Evolutionary conservation across 2,113 vertebrate genomes (phyloP).

Genomic region (Hiodon tergisus): DNA sequence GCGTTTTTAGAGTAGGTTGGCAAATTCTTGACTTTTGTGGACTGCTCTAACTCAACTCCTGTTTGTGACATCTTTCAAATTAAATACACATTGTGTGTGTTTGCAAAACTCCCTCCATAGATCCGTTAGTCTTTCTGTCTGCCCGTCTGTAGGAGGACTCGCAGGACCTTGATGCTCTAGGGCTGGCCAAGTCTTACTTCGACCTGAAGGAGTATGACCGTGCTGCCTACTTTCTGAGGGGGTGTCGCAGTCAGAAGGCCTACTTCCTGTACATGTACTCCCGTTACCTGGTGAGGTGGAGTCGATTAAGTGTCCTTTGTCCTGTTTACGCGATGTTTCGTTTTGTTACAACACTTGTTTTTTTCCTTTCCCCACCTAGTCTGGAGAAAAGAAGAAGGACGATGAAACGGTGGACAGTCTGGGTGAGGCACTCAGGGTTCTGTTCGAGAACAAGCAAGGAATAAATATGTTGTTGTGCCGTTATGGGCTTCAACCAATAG

Average conservation of each 20-base stretch:
- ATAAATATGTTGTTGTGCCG: background rate
- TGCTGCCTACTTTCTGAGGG: slow-evolving; percentile 88
- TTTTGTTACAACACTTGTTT: background rate
- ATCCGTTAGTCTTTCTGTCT: background rate
- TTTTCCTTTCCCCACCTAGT: slow-evolving; percentile 61
- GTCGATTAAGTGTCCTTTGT: background rate
- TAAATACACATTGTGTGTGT: too few relatives aligned
- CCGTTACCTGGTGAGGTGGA: slow-evolving; percentile 83
- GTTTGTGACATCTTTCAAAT: too few relatives aligned
- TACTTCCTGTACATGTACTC: slow-evolving; percentile 99
- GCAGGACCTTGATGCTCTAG: slow-evolving; percentile 88
- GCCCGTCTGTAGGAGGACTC: slow-evolving; percentile 77
- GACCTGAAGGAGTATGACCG: slow-evolving; percentile 97
- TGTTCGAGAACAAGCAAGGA: background rate
- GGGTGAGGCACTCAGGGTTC: slow-evolving; percentile 63
- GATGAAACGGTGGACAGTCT: slow-evolving; percentile 96
- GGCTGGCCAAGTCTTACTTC: slow-evolving; percentile 91
- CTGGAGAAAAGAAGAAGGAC: slow-evolving; percentile 97
- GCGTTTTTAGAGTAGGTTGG: too few relatives aligned
- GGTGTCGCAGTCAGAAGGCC: slow-evolving; percentile 91
- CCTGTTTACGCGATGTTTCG: too few relatives aligned
- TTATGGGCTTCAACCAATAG: background rate
- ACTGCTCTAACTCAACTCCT: too few relatives aligned
- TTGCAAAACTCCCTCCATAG: too few relatives aligned
- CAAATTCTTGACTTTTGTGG: too few relatives aligned